Evolutionary conservation across 1,140 invertebrate species (phyloP), one percentile per base, ranked within the genome.

Genomic region (Kradibia gibbosae): DNA sequence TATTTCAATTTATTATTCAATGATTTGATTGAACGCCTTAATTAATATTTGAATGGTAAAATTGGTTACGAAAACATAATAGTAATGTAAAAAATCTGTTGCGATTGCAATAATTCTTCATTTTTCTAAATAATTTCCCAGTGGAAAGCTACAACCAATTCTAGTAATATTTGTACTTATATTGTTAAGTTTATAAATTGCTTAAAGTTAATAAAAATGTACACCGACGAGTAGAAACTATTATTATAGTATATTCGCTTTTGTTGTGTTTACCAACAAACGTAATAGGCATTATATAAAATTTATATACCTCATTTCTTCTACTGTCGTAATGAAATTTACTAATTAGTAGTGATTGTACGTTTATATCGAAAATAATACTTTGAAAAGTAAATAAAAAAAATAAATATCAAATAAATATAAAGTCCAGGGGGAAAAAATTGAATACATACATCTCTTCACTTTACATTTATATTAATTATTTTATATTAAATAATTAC

Each of bases 111-210:
- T 48, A 28, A 48, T 42, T 31, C 15, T 72, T 25, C 3, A 15
- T 72, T 72, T 42, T 72, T 72, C 3, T 17, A 45, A 48, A 25
- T 72, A 25, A 72, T 48, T 72, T 72, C 70, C 65, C 65, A 70
- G n/a, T 34, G 65, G 65, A 70, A 70, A 70, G 65, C n/a, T n/a
- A 62, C 60, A 11, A 3, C 15, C 4, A 15, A 70, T 70, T 17
- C 25, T 11, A 28, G n/a, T 31, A 45, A 28, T 36, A 48, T 72
- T 72, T 70, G 20, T 70, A 42, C 42, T 70, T 72, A 3, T 45
- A 5, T 17, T 48, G 25, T 72, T 28, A 25, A 72, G 7, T 73
- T 73, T 73, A 2, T 34, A 53, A 34, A 73, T 34, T 11, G 28
- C 3, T 34, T 0, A 10, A 53, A 36, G 28, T 50, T 53, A 53